Conservation (phyloP, 2,888 invertebrate genomes). For the Scaptomyza cyrtandrae region DNA sequence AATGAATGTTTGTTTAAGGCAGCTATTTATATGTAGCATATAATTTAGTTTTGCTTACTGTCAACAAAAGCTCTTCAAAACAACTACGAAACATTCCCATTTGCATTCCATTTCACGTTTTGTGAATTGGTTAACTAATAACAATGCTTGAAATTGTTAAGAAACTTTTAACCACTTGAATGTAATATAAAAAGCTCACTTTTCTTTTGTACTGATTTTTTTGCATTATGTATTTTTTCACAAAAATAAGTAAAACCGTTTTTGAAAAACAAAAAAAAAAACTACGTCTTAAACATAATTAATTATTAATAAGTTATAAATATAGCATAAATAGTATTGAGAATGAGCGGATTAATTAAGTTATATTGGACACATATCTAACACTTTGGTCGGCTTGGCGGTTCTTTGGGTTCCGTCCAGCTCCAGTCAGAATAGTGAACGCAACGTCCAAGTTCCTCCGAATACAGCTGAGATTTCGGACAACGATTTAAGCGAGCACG, state of each 20-base stretch:
- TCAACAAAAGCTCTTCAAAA: neutral
- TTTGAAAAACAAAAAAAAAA: conserved; percentile 58
- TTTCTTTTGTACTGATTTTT: conserved; percentile 62
- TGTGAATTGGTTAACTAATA: conserved; percentile 13
- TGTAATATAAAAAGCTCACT: conserved; percentile 21
- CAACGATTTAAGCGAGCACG: conserved; percentile 73
- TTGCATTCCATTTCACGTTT: conserved; percentile 34
- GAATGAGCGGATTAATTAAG: conserved; percentile 8
- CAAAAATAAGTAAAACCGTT: conserved; percentile 61
- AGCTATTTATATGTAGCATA: conserved; percentile 72
- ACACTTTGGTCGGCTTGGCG: conserved; percentile 77
- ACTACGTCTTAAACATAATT: conserved; percentile 29
- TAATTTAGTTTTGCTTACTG: conserved; percentile 53
- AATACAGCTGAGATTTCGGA: conserved; percentile 71
- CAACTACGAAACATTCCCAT: conserved; percentile 37
- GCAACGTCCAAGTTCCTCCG: conserved; percentile 74
- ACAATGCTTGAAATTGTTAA: conserved; percentile 58
- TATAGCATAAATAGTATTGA: conserved; percentile 27
- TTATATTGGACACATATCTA: neutral
- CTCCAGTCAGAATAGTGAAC: conserved; percentile 79
- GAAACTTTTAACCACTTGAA: conserved; percentile 30
- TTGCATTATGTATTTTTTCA: conserved; percentile 44
- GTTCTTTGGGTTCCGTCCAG: conserved; percentile 80
- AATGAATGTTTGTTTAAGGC: conserved; percentile 34
- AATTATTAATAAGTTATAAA: conserved; percentile 8